Percentiles rank a stretch among this genome's conserved stretches.
phyloP scores from a whole-genome alignment of 2,888 invertebrate species.

The Pheosia gnoma region DNA sequence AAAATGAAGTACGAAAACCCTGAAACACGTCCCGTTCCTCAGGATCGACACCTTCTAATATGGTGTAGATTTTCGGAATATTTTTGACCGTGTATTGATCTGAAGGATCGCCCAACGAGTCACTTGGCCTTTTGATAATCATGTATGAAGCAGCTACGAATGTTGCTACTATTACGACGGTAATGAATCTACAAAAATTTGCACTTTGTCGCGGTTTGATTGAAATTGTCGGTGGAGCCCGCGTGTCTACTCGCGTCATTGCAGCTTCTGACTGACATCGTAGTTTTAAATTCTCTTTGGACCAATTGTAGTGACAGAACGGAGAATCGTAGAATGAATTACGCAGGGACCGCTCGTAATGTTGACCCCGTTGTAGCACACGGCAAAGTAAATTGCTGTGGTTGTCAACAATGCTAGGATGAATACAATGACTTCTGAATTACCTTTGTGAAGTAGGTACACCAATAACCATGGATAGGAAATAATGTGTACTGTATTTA shows the following conservation, averaged over 20 bases:
- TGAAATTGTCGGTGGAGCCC: constrained; percentile 51
- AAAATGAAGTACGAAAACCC: constrained; percentile 86
- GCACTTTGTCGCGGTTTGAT: constrained; percentile 59
- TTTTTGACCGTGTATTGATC: constrained; percentile 66
- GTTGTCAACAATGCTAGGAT: constrained; percentile 27
- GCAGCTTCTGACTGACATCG: constrained; percentile 67
- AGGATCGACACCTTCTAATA: constrained; percentile 69
- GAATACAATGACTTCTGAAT: neutral
- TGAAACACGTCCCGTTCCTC: constrained; percentile 85
- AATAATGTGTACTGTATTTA: too few relatives aligned
- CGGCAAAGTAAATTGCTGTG: constrained; percentile 41
- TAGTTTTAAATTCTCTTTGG: too few relatives aligned
- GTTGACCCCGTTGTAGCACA: constrained; percentile 54
- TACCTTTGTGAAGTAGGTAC: neutral
- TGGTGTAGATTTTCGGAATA: constrained; percentile 67
- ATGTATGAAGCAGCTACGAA: constrained; percentile 56
- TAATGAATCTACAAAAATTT: constrained; percentile 58
- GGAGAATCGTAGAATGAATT: constrained; percentile 51
- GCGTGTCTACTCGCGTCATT: constrained; percentile 75
- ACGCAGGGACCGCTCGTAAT: constrained; percentile 55
- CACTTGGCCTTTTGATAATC: constrained; percentile 50
- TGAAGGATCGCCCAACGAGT: constrained; percentile 63
- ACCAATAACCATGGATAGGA: too few relatives aligned
- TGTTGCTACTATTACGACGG: constrained; percentile 45
- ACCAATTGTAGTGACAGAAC: constrained; percentile 26